These are phyloP conservation scores for Drosophila kohkoa DNA, from an alignment of 1,140 invertebrate species.

Conservation along the genomic window DNA sequence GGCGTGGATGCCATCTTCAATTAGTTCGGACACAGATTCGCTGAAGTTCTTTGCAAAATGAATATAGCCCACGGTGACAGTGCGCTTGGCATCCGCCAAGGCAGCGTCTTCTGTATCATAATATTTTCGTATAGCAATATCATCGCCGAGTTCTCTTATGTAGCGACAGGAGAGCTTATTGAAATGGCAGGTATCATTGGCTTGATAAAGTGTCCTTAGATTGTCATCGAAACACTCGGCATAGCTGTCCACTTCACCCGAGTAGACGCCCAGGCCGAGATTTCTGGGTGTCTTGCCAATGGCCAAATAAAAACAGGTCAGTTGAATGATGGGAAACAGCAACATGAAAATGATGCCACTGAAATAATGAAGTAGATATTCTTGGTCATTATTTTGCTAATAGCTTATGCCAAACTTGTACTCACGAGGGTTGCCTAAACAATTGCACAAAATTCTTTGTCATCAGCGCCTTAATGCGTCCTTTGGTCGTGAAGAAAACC, in stretches of 20 bases:
- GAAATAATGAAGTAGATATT: conserved; percentile 24
- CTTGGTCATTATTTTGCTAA: too few species aligned
- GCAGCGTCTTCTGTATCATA: conserved; percentile 85
- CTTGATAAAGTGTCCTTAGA: conserved; percentile 65
- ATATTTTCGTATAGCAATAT: conserved; percentile 79
- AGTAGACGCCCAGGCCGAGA: conserved; percentile 91
- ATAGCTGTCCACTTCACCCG: conserved; percentile 88
- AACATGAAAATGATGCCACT: conserved; percentile 93
- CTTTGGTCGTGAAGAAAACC: conserved; percentile 79
- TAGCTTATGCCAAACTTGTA: not conserved
- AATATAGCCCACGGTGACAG: conserved; percentile 89
- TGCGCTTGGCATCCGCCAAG: conserved; percentile 87
- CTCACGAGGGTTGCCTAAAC: conserved; percentile 88
- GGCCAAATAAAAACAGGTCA: conserved; percentile 92
- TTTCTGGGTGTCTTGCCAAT: conserved; percentile 92
- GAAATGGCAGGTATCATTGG: conserved; percentile 85
- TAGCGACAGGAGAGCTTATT: conserved; percentile 87
- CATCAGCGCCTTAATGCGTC: conserved; percentile 80
- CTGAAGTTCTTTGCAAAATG: conserved; percentile 92
- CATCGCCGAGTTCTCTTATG: conserved; percentile 85
- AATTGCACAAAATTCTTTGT: conserved; percentile 89
- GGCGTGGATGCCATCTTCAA: conserved; percentile 86
- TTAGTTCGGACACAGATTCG: conserved; percentile 86
- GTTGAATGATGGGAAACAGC: conserved; percentile 92
- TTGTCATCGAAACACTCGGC: conserved; percentile 70